Conservation (phyloP, 1,140 invertebrate genomes). For the Drosophila sulfurigaster region DNA sequence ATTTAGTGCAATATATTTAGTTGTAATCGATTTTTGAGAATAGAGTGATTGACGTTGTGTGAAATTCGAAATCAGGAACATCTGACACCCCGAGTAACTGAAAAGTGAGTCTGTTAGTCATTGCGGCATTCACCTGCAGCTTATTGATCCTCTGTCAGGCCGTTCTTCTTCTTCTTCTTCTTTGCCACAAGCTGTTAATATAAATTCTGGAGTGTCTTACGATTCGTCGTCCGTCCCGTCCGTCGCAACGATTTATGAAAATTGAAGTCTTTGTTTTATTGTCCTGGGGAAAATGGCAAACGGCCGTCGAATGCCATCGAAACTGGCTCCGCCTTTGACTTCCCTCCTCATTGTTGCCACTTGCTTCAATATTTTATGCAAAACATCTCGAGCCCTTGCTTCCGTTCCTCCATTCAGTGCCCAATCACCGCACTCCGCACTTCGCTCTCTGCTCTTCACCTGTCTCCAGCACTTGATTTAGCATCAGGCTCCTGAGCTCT, state of each 20-base stretch:
- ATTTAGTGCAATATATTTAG: too few species aligned
- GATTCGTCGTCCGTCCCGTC: background rate
- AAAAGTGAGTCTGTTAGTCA: slow-evolving; percentile 8
- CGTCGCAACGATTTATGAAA: slow-evolving; percentile 76
- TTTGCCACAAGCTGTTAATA: slow-evolving; percentile 70
- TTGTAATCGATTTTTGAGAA: too few species aligned
- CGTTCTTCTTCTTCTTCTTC: slow-evolving; percentile 19
- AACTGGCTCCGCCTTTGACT: background rate
- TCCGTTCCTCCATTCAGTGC: slow-evolving; percentile 3
- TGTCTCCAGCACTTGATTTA: slow-evolving; percentile 34
- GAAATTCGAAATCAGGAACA: background rate
- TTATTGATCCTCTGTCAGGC: slow-evolving; percentile 41
- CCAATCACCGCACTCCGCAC: slow-evolving; percentile 7
- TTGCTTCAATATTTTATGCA: slow-evolving; percentile 75
- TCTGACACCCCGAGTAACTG: background rate
- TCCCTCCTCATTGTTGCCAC: slow-evolving; percentile 27
- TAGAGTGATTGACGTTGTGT: too few species aligned
- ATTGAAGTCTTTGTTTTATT: slow-evolving; percentile 80
- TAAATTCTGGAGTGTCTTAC: slow-evolving; percentile 61
- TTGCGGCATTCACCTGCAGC: slow-evolving; percentile 37
- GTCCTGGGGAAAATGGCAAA: slow-evolving; percentile 28
- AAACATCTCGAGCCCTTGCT: slow-evolving; percentile 37
- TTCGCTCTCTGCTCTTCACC: background rate
- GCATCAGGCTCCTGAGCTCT: slow-evolving; percentile 12
- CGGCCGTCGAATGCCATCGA: slow-evolving; percentile 18